These are phyloP conservation scores for Rallus limicola DNA, from an alignment of 2,113 vertebrate genomes.

Conservation along the genomic window DNA sequence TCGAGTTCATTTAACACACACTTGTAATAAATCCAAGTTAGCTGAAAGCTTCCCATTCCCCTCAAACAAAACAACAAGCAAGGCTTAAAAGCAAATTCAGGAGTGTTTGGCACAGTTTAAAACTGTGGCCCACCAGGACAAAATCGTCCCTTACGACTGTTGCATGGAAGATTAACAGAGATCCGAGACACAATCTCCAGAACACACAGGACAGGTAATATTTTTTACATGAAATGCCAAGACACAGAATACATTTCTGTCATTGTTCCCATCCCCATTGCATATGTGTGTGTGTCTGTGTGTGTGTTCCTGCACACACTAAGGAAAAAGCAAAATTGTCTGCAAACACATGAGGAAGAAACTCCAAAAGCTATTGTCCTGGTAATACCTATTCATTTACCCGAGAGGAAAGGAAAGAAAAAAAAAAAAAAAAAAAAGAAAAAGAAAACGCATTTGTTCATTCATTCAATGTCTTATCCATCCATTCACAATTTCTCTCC, in stretches of 20 bases:
- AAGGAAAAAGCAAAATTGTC: not conserved
- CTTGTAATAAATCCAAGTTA: not conserved
- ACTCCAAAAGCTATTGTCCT: not conserved
- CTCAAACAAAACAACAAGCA: not conserved
- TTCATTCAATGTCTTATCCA: not conserved
- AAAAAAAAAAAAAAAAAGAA: not conserved
- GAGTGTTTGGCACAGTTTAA: not conserved
- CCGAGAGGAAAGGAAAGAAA: not conserved
- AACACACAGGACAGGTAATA: rapidly evolving
- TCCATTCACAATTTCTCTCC: constrained; percentile 35
- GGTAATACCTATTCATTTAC: not conserved
- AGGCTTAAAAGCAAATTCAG: not conserved
- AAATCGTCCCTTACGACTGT: not conserved
- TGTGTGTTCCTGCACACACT: not conserved
- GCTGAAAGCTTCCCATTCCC: not conserved
- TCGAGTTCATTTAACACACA: not conserved
- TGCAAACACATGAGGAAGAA: not conserved
- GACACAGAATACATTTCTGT: not conserved
- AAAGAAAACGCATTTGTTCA: not conserved
- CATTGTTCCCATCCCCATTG: too few relatives aligned
- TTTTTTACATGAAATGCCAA: not conserved
- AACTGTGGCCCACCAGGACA: not conserved
- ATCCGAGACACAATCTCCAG: not conserved
- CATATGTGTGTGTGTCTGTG: too few relatives aligned
- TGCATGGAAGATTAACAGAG: not conserved